A percentile compares a stretch with the other conserved stretches of the same genome.
Evolutionary conservation across 2,113 vertebrate genomes (phyloP).

Genomic region (Xiphophorus hellerii): DNA sequence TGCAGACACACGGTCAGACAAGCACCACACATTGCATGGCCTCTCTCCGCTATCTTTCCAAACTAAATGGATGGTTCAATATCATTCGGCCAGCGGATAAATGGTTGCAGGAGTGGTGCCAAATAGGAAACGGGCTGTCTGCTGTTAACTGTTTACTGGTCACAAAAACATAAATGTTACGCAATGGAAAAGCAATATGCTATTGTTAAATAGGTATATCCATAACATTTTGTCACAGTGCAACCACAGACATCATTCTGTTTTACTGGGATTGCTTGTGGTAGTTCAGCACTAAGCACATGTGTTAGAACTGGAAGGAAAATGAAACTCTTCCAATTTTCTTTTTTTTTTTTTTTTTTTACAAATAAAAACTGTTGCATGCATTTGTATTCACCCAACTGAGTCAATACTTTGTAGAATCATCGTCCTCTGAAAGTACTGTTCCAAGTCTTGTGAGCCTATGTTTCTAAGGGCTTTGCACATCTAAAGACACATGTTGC

Average conservation of each 20-base stretch:
- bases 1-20: background rate
- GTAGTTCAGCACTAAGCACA: background rate
- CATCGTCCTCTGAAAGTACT: too few relatives aligned
- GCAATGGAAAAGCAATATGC: background rate
- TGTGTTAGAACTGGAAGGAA: background rate
- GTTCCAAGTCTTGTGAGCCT: too few relatives aligned
- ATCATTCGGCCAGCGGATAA: slow-evolving; percentile 5
- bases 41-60: slow-evolving; percentile 7
- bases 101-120: slow-evolving; percentile 13
- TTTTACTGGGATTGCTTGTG: background rate
- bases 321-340: background rate
- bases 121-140: background rate
- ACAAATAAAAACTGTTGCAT: too few relatives aligned
- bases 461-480: too few relatives aligned
- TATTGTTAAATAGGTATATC: background rate
- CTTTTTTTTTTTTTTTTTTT: too few relatives aligned
- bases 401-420: too few relatives aligned
- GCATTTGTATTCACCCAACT: too few relatives aligned
- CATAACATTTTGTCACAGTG: background rate
- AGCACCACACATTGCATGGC: background rate
- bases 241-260: background rate
- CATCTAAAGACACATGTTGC: background rate
- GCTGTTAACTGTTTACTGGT: slow-evolving; percentile 2
- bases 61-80: slow-evolving; percentile 23
- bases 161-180: background rate